Evolutionary conservation across 2,113 vertebrate species (phyloP), one percentile per base, ranked within the genome.

Genomic region (Scytalopus superciliaris): DNA sequence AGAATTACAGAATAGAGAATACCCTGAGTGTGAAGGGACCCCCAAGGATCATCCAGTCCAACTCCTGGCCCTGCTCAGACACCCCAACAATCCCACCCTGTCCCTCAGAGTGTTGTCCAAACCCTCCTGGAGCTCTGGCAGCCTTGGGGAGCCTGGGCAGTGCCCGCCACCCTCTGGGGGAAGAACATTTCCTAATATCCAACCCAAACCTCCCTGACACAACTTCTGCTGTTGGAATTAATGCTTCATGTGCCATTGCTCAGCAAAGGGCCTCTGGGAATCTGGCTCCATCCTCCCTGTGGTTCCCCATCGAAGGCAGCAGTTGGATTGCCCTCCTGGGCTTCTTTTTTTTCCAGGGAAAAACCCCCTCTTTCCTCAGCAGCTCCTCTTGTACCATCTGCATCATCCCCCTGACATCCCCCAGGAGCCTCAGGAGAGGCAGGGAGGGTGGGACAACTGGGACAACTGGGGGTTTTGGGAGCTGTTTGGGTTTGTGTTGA

Each of bases 191-290:
- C 37, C 30, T 42, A 6, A 15, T 0, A 1, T 7, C 17, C 67
- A 12, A 0, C 42, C 31, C 5, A 1, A 42, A 1, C 35, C 31
- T n/a, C 15, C 50, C 50, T 50, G 50, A 6, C 31, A 1, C 21
- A 31, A 31, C 14, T 73, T 9, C 37, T 50, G 67, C 35, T 22
- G 42, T 19, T 42, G 57, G 31, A 31, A 35, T 18, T 4, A 10
- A 5, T 0, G 24, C 28, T 40, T 55, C 5, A 0, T 5, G 18
- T n/a, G 56, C 56, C 52, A 0, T 2, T 8, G 49, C 35, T n/a
- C 57, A 25, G 30, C 24, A 50, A 45, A 37, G 66, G 28, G 6
- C 4, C 7, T 40, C 8, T 27, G 72, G 37, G 35, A 31, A 3
- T 6, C 7, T 6, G 4, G 21, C 16, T 45, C 81, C 56, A 3